Evolutionary conservation across 2,888 invertebrate species (phyloP), one percentile per base, ranked within the genome.

Genomic region (Dynastes hyllus): DNA sequence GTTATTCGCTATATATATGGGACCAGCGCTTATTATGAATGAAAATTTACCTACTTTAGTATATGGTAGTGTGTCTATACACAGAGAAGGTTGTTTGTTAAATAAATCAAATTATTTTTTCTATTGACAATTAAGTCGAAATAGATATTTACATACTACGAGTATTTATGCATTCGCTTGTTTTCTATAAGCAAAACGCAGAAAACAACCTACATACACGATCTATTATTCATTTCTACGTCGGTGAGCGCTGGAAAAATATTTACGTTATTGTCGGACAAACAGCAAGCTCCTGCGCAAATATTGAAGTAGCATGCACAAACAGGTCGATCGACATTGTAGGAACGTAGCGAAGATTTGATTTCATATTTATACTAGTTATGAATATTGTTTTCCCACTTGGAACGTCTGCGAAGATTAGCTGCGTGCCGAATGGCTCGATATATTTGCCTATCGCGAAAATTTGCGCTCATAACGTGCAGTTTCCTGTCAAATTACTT

Each of bases 201-300:
- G 45, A 45, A 45, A 45, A 45, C 45, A 45, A 45, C 8, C 45
- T 45, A 45, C 32, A 37, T 37, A 37, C 22, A 22, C 45, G 45
- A 45, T 45, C 55, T 55, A n/a, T 55, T 22, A 22, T 55, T 55
- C 6, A n/a, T 55, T n/a, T n/a, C 55, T 45, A 45, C 55, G 4
- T 22, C 55, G 55, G 22, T 6, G 29, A 61, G 9, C 29, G 27
- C 3, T 27, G 16, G 61, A 27, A 61, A 22, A 61, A 61, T 61
- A 61, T 61, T 61, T 61, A 11, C 61, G 27, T 61, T 61, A 29
- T 61, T 61, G 29, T 29, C 29, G 61, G 61, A 61, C 61, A 61
- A 61, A 61, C 29, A 29, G 11, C 9, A 22, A 61, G 22, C 6
- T 29, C 22, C 29, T 61, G 61, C 1, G 29, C 22, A 61, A 61